These are phyloP conservation scores for Caenorhabditis inopinata DNA, from an alignment of 1,140 invertebrate genomes.

Conservation along the genomic window DNA sequence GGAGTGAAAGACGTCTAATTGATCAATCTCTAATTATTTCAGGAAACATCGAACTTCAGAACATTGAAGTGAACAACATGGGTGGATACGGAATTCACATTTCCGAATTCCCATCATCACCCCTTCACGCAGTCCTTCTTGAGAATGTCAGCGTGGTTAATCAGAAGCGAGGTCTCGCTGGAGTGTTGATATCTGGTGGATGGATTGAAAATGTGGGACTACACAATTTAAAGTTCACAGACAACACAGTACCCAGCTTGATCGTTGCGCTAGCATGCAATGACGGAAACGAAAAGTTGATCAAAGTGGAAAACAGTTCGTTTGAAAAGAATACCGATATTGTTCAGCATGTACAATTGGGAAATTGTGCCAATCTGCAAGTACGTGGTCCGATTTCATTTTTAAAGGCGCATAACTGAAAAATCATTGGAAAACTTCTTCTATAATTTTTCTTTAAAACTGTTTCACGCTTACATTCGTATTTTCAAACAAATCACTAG, in stretches of 20 bases:
- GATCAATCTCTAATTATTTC: background rate
- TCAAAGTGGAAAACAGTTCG: background rate
- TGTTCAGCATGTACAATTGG: background rate
- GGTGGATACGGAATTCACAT: conserved; percentile 38
- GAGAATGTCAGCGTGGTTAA: background rate
- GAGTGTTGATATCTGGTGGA: conserved; percentile 26
- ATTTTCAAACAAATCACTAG: too few species aligned
- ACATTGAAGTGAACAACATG: background rate
- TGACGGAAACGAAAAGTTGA: conserved; percentile 11
- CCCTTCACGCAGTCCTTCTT: background rate
- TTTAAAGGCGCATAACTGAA: background rate
- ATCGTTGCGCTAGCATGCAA: conserved; percentile 17
- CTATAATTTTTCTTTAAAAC: too few species aligned
- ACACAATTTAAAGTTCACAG: background rate
- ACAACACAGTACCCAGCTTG: conserved; percentile 10
- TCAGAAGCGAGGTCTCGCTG: conserved; percentile 27
- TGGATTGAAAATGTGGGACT: conserved; percentile 1
- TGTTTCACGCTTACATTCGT: too few species aligned
- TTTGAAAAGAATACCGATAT: conserved; percentile 19
- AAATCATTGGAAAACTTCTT: background rate
- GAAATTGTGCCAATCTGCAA: background rate
- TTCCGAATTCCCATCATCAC: conserved; percentile 28
- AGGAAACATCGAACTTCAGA: conserved; percentile 17
- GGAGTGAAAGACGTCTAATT: background rate
- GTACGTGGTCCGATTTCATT: background rate